Conservation (phyloP, 2,797 vertebrate genomes). For the Pseudochaenichthys georgianus region DNA sequence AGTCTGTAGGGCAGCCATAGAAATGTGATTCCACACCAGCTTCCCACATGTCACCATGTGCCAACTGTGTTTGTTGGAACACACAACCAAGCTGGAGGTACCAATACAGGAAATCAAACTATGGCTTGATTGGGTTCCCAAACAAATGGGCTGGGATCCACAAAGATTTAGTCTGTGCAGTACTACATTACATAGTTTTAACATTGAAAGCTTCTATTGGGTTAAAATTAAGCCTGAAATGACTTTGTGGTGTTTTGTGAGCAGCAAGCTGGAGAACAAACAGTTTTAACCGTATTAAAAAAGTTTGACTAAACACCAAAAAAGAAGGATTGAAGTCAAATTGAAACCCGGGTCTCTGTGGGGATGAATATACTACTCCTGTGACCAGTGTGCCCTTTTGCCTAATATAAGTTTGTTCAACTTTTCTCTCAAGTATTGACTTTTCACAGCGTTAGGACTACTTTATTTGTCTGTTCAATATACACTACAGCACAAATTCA, state of each 20-base stretch:
- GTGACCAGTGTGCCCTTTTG: neutral
- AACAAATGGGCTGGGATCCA: no score
- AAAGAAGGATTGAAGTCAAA: no score
- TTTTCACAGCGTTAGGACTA: neutral
- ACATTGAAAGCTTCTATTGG: no score
- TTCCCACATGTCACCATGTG: slow-evolving; percentile 4
- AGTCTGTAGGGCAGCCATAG: neutral
- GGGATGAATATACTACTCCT: no score
- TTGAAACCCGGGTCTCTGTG: neutral
- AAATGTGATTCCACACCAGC: neutral
- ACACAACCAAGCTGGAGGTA: neutral
- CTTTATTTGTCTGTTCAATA: neutral
- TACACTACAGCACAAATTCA: neutral
- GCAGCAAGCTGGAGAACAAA: no score
- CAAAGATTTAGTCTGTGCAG: no score
- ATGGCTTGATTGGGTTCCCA: no score
- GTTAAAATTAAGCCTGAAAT: no score
- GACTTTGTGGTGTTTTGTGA: no score
- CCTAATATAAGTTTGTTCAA: neutral
- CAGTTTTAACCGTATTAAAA: no score
- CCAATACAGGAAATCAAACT: neutral
- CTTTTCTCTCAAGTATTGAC: neutral
- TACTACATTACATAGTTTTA: no score
- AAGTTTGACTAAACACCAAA: no score
- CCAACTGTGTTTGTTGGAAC: neutral